phyloP scores from a whole-genome alignment of 1,140 invertebrate species.

The Prorops nasuta region DNA sequence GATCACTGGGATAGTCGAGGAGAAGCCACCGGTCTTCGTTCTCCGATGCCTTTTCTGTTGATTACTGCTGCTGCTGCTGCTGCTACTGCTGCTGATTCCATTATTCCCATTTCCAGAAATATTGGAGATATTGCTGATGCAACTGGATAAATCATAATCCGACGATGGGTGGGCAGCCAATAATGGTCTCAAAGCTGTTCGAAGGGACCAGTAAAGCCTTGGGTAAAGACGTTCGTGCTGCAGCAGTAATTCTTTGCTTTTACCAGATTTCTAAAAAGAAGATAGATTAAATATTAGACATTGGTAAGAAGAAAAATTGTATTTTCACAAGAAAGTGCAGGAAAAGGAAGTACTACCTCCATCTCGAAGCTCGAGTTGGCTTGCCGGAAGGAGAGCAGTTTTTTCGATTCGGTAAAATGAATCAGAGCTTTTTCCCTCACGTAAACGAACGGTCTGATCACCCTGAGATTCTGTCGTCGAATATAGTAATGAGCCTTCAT shows the following conservation, averaged over 20 bases:
- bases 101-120: conserved; percentile 23
- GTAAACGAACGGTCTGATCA: conserved; percentile 86
- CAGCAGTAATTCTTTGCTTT: conserved; percentile 70
- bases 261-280: conserved; percentile 62
- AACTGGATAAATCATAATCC: conserved; percentile 18
- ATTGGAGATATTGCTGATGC: too few relatives aligned
- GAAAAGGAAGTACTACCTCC: conserved; percentile 5
- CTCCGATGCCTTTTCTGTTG: conserved; percentile 35
- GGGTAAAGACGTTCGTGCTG: conserved; percentile 77
- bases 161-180: conserved; percentile 50
- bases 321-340: background rate
- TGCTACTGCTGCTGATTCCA: conserved; percentile 21
- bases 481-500: conserved; percentile 83
- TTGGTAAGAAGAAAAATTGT: background rate
- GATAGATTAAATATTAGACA: conserved; percentile 5
- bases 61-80: background rate
- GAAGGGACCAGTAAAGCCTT: conserved; percentile 66
- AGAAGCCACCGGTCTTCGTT: conserved; percentile 32
- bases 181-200: conserved; percentile 69
- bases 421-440: conserved; percentile 75
- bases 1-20: conserved; percentile 8
- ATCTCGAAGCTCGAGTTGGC: conserved; percentile 42
- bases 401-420: conserved; percentile 68
- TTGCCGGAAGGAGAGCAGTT: conserved; percentile 66
- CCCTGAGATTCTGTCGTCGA: conserved; percentile 74